These are phyloP conservation scores for Eulemur albifrons DNA, from an alignment of 2,797 vertebrate species.

Conservation along the genomic window DNA sequence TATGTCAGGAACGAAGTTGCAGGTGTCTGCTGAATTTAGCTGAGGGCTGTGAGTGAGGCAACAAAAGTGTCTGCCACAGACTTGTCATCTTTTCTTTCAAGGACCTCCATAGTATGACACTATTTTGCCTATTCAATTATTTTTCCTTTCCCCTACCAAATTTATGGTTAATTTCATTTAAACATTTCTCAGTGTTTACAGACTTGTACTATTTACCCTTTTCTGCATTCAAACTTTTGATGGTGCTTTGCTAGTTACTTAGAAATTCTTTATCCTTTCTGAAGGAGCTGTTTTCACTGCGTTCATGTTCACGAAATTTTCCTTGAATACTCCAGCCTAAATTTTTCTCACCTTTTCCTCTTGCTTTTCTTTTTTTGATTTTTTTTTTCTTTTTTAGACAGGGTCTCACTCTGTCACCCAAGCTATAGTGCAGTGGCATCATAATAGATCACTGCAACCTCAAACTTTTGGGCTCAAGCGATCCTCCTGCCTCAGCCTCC, in stretches of 20 bases:
- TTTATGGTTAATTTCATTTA: background rate
- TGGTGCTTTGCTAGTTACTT: background rate
- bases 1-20: background rate
- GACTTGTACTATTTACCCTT: background rate
- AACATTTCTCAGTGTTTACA: background rate
- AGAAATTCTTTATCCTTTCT: background rate
- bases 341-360: background rate
- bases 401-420: too few relatives aligned
- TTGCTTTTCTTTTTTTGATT: too few relatives aligned
- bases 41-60: background rate
- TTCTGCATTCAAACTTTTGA: background rate
- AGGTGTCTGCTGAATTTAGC: background rate
- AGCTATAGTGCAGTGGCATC: too few relatives aligned
- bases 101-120: rapidly evolving
- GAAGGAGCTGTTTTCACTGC: background rate
- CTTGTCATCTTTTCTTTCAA: background rate
- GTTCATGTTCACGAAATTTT: background rate
- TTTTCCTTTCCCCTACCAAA: background rate
- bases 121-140: background rate
- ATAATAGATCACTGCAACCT: too few relatives aligned
- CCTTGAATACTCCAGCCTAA: background rate
- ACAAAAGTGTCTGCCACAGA: background rate
- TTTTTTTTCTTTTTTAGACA: too few relatives aligned
- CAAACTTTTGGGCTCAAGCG: too few relatives aligned
- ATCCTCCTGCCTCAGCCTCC: too few relatives aligned